Conservation (phyloP, 2,797 vertebrate species). For the Leuciscus waleckii region DNA sequence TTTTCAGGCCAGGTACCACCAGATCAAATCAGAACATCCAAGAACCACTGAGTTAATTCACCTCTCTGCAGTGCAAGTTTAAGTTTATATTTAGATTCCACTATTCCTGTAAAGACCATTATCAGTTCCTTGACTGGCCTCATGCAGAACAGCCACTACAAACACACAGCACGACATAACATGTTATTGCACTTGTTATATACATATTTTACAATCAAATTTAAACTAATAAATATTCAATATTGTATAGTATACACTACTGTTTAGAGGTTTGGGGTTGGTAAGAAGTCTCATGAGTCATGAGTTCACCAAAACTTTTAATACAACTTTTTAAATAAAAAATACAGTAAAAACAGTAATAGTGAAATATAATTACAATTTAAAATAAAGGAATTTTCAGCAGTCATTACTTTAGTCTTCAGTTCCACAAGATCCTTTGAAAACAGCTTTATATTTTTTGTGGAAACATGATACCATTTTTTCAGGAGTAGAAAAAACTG, state of each 20-base stretch:
- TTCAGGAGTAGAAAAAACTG: not conserved
- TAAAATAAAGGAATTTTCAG: too few species aligned
- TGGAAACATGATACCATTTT: too few species aligned
- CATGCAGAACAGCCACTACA: not conserved
- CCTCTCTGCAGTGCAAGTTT: not conserved
- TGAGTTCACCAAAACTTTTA: not conserved
- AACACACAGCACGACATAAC: not conserved
- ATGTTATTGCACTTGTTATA: not conserved
- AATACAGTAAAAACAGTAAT: not conserved
- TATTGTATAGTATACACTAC: not conserved
- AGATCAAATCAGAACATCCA: slow-evolving; percentile 33
- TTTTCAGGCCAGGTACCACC: slow-evolving; percentile 24
- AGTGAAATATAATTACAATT: not conserved
- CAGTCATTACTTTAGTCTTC: too few species aligned
- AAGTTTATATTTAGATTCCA: not conserved
- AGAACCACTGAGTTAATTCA: not conserved
- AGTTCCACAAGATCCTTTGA: too few species aligned
- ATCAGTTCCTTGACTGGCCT: not conserved
- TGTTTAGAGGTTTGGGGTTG: not conserved
- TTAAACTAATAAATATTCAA: not conserved
- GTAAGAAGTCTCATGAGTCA: not conserved
- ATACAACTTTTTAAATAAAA: not conserved
- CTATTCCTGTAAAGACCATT: not conserved
- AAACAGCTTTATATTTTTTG: too few species aligned
- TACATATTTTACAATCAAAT: not conserved